These are phyloP conservation scores for Dinoponera quadriceps DNA, from an alignment of 1,140 invertebrate genomes.

Conservation along the genomic window DNA sequence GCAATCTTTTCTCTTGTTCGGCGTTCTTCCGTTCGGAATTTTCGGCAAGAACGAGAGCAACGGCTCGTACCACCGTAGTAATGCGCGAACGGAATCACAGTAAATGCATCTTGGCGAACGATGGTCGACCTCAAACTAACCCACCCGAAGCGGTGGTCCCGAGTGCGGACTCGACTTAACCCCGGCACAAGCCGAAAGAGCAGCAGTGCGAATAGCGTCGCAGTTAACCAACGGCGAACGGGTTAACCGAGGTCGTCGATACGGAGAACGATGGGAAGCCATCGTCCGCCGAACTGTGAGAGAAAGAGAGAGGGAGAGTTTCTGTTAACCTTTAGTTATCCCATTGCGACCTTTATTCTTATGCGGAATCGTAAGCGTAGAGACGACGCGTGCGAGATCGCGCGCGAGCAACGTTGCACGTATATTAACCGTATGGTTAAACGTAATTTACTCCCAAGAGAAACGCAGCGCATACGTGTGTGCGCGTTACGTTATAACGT, in stretches of 20 bases:
- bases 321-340: constrained; percentile 39
- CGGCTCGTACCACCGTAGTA: constrained; percentile 24
- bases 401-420: neutral
- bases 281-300: neutral
- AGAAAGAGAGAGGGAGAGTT: neutral
- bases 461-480: constrained; percentile 24
- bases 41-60: neutral
- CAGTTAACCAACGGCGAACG: constrained; percentile 30
- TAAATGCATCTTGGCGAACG: constrained; percentile 43
- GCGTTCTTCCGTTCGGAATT: neutral
- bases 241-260: constrained; percentile 49
- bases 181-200: constrained; percentile 31
- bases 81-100: constrained; percentile 54
- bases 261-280: neutral
- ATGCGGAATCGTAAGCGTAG: too few relatives aligned
- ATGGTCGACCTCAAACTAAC: constrained; percentile 63
- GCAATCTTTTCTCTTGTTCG: neutral
- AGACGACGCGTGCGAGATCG: neutral
- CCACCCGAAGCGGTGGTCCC: neutral
- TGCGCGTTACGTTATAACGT: constrained; percentile 16
- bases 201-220: constrained; percentile 24
- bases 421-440: constrained; percentile 20
- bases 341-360: constrained; percentile 38
- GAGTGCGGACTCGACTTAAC: constrained; percentile 32
- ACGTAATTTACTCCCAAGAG: constrained; percentile 35